A percentile compares a stretch with the other conserved stretches of the same genome.
These are phyloP conservation scores for Drosophila santomea DNA, from an alignment of 1,140 invertebrate species.

Conservation along the genomic window DNA sequence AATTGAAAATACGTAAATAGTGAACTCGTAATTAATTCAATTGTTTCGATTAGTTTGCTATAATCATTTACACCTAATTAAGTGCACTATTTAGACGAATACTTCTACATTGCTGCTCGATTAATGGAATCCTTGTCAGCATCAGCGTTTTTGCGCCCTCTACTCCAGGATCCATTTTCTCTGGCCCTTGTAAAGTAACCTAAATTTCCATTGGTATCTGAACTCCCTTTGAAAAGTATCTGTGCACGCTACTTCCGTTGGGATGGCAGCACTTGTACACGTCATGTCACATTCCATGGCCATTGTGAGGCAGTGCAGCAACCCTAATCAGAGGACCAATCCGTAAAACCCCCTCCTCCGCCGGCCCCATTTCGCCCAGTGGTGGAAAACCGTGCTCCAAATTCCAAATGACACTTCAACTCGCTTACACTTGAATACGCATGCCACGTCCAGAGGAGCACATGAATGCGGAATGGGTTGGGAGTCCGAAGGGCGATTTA, in stretches of 20 bases:
- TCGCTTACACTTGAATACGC: constrained; percentile 78
- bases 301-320: constrained; percentile 62
- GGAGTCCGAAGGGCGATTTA: not conserved
- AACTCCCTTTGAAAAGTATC: constrained; percentile 38
- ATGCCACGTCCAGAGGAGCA: constrained; percentile 71
- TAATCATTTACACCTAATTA: not conserved
- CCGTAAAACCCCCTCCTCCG: not conserved
- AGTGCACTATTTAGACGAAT: not conserved
- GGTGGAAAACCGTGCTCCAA: constrained; percentile 57
- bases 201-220: constrained; percentile 56
- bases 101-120: not conserved
- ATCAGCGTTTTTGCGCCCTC: constrained; percentile 15
- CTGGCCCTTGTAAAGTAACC: constrained; percentile 54
- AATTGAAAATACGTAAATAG: too few relatives aligned
- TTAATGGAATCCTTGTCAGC: constrained; percentile 32
- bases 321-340: constrained; percentile 70
- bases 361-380: not conserved
- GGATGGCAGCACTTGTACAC: constrained; percentile 68
- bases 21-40: not conserved
- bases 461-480: constrained; percentile 63
- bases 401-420: constrained; percentile 78
- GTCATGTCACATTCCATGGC: constrained; percentile 68
- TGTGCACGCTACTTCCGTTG: constrained; percentile 33
- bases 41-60: not conserved
- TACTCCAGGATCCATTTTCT: constrained; percentile 2